Conservation (phyloP, 2,113 vertebrate species). For the Crypturellus undulatus region DNA sequence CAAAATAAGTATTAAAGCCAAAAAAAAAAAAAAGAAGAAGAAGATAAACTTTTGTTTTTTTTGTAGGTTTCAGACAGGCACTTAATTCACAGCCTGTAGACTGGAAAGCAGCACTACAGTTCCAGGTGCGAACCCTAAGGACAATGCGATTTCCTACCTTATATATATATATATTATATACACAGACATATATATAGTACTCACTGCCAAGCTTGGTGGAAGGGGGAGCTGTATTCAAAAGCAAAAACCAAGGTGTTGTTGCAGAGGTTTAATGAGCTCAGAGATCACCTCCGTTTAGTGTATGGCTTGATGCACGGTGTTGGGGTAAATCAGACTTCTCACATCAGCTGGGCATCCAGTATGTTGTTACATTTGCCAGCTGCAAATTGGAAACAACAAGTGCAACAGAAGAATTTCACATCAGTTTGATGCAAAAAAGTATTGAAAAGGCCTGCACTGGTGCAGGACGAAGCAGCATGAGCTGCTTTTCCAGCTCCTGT, state of each 20-base stretch:
- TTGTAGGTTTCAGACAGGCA: background rate
- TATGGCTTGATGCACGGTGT: background rate
- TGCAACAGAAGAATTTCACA: background rate
- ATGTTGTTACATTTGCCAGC: background rate
- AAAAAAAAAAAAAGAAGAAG: background rate
- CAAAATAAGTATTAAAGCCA: background rate
- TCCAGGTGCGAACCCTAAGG: slow-evolving; percentile 14
- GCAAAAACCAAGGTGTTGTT: background rate
- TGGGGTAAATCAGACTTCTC: background rate
- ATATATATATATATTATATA: no score
- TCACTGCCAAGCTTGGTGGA: background rate
- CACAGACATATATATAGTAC: background rate
- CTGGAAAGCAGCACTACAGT: background rate
- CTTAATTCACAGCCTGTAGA: background rate
- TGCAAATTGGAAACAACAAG: background rate
- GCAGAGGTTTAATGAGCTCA: slow-evolving; percentile 35
- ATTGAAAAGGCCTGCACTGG: background rate
- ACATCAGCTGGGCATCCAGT: background rate
- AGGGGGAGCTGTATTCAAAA: background rate
- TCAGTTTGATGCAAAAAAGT: background rate
- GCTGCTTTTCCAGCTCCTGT: background rate
- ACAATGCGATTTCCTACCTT: slow-evolving; percentile 10
- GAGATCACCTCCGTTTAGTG: background rate
- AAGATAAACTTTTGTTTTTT: background rate
- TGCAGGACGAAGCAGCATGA: background rate